Percentiles rank a stretch among this genome's conserved stretches.
Evolutionary conservation across 2,888 invertebrate genomes (phyloP).

Genomic region (Prionchulus punctatus): DNA sequence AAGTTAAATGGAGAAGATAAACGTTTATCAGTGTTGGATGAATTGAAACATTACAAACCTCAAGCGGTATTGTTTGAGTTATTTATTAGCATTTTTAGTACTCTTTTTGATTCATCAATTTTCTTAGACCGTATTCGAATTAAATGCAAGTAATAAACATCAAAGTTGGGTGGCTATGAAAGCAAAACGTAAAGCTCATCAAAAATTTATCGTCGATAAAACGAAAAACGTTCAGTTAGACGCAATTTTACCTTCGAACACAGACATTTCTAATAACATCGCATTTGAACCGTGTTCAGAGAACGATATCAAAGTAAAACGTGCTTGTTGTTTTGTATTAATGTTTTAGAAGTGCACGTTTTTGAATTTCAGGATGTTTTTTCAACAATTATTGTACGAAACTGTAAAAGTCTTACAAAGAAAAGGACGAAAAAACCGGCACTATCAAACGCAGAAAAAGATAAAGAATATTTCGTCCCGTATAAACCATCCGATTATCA

Average conservation of each 20-base stretch:
- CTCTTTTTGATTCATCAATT: no score
- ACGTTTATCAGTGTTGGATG: conserved; percentile 31
- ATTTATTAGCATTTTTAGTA: no score
- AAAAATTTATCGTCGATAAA: conserved; percentile 12
- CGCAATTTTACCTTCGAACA: neutral
- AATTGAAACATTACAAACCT: conserved; percentile 59
- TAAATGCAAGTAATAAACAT: conserved; percentile 59
- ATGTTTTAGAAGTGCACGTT: neutral
- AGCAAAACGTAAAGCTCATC: conserved; percentile 57
- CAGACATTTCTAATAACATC: neutral
- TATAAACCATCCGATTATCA: conserved; percentile 67
- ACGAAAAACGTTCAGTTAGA: neutral
- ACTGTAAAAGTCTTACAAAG: neutral
- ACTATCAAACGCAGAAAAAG: conserved; percentile 24
- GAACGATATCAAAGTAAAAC: neutral
- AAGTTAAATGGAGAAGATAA: no score
- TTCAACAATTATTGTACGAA: neutral
- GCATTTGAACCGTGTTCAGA: no score
- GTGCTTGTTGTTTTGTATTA: neutral
- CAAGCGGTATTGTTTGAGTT: conserved; percentile 44
- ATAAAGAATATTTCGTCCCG: conserved; percentile 69
- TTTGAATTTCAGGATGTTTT: neutral
- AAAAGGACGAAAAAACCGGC: neutral
- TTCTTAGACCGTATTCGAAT: conserved; percentile 76
- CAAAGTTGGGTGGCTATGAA: conserved; percentile 66